Conservation (phyloP, 1,140 invertebrate species). For the Sarcophaga bullata region DNA sequence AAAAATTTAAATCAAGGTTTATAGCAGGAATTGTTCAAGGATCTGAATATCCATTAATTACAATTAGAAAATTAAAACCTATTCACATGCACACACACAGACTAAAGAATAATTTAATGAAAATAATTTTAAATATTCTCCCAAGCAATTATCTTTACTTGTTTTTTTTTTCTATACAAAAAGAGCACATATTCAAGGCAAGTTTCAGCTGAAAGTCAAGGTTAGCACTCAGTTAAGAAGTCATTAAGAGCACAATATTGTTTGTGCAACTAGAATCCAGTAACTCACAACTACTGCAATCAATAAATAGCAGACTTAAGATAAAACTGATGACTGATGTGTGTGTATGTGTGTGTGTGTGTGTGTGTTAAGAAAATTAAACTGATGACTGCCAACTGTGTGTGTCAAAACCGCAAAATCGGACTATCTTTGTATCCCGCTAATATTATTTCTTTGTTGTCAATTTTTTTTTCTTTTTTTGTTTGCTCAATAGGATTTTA, state of each 20-base stretch:
- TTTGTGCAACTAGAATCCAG: neutral
- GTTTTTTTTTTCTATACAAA: too few relatives aligned
- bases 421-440: slow-evolving; percentile 16
- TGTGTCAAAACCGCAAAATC: slow-evolving; percentile 34
- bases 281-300: slow-evolving; percentile 31
- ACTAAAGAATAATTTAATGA: too few relatives aligned
- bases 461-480: neutral
- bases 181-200: too few relatives aligned
- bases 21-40: too few relatives aligned
- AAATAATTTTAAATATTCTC: too few relatives aligned
- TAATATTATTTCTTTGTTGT: neutral
- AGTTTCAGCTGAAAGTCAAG: neutral
- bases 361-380: neutral
- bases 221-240: neutral
- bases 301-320: slow-evolving; percentile 2
- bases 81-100: too few relatives aligned
- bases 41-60: too few relatives aligned
- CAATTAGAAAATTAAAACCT: too few relatives aligned
- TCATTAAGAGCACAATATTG: neutral
- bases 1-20: too few relatives aligned
- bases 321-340: neutral
- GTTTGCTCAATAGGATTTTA: neutral
- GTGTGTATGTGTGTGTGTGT: neutral
- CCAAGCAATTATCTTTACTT: neutral
- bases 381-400: neutral